Evolutionary conservation across 2,113 vertebrate genomes (phyloP).

Genomic region (Rhinoptilus africanus): DNA sequence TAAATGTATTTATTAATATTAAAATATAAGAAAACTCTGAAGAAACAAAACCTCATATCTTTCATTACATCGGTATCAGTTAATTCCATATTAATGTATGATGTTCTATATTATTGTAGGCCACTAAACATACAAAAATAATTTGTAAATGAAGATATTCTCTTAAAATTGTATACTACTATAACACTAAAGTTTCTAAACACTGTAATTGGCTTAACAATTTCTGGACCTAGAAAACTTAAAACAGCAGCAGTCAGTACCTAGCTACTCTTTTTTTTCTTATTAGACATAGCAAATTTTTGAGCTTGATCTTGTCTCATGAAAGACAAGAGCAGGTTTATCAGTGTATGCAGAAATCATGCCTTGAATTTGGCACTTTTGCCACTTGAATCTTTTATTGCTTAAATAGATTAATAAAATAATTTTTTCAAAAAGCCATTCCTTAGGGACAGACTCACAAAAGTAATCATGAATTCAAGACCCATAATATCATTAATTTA

Average conservation of each 20-base stretch:
- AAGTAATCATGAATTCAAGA: background rate
- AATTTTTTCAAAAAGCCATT: accelerated
- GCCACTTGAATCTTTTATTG: background rate
- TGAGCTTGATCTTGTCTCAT: background rate
- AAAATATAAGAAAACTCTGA: background rate
- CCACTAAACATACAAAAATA: background rate
- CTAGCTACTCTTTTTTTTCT: background rate
- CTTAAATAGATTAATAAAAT: background rate
- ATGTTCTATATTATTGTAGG: background rate
- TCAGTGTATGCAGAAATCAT: background rate
- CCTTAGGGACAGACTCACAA: background rate
- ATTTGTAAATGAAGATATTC: background rate
- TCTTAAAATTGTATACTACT: background rate
- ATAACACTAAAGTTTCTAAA: background rate
- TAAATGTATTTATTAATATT: background rate
- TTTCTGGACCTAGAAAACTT: background rate
- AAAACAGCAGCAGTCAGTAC: background rate
- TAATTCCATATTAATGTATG: background rate
- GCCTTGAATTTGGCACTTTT: background rate
- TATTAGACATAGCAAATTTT: background rate
- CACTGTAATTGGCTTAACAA: background rate
- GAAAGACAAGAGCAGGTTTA: background rate
- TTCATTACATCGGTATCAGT: background rate
- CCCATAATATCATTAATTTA: background rate
- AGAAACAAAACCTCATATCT: background rate